phyloP scores from a whole-genome alignment of 2,113 vertebrate species.

The Procapra przewalskii region DNA sequence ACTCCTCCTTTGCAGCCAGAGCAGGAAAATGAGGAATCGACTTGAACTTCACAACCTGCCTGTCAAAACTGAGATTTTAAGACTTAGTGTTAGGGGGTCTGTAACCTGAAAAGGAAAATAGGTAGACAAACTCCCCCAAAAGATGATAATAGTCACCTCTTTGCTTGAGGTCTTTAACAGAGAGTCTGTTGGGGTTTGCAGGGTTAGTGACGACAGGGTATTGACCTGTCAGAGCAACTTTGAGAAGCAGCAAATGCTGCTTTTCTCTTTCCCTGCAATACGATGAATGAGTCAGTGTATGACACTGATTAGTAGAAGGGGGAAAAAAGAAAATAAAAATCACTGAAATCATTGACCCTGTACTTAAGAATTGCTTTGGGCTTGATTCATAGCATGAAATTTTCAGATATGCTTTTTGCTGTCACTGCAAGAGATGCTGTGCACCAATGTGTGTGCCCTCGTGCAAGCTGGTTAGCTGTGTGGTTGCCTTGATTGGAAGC shows the following conservation, averaged over 20 bases:
- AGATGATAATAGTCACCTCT: not conserved
- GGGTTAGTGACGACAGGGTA: not conserved
- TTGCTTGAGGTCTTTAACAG: slow-evolving; percentile 44
- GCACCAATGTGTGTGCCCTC: accelerated
- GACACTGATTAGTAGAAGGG: slow-evolving; percentile 14
- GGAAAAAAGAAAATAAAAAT: not conserved
- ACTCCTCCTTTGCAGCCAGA: not conserved
- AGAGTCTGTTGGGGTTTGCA: not conserved
- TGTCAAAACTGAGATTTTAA: slow-evolving; percentile 47
- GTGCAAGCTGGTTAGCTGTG: not conserved
- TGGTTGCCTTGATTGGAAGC: not conserved
- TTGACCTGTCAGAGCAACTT: slow-evolving; percentile 41
- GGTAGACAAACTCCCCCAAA: not conserved
- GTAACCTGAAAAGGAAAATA: not conserved
- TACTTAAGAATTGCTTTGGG: not conserved
- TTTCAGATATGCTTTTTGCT: not conserved
- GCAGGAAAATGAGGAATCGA: not conserved
- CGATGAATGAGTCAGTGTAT: not conserved
- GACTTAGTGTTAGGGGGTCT: slow-evolving; percentile 15
- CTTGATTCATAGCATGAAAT: not conserved
- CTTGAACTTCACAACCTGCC: not conserved
- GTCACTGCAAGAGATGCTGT: not conserved
- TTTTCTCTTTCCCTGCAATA: not conserved
- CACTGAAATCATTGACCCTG: not conserved
- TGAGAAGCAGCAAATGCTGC: slow-evolving; percentile 26